phyloP scores from a whole-genome alignment of 2,113 vertebrate genomes.

The Stegastes partitus region DNA sequence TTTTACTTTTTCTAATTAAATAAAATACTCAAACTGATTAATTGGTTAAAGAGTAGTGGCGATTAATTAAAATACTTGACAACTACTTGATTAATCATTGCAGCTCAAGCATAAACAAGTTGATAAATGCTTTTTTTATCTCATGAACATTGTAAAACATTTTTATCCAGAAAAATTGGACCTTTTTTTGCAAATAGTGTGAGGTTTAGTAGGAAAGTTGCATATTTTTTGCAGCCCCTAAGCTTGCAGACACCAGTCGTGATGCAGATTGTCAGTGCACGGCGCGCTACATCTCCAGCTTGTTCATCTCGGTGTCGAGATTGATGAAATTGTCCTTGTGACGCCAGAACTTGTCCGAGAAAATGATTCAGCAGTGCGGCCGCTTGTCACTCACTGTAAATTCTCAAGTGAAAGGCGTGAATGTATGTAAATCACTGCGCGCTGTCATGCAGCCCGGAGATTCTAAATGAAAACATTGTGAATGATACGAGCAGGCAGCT shows the following conservation, averaged over 20 bases:
- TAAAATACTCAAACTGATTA: too few species aligned
- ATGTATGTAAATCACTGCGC: conserved; percentile 10
- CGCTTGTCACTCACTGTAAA: not conserved
- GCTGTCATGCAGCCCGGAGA: not conserved
- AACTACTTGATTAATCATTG: too few species aligned
- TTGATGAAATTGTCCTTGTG: not conserved
- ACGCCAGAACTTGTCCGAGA: not conserved
- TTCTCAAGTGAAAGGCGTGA: not conserved
- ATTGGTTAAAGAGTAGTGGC: too few species aligned
- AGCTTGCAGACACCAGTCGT: not conserved
- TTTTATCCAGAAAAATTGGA: too few species aligned
- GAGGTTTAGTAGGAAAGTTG: too few species aligned
- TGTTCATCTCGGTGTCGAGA: not conserved
- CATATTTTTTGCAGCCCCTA: not conserved
- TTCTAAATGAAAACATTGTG: conserved; percentile 33
- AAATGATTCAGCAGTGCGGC: conserved; percentile 10
- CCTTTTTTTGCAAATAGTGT: too few species aligned
- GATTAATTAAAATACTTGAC: too few species aligned
- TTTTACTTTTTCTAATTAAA: too few species aligned
- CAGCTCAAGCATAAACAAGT: too few species aligned
- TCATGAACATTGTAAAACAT: too few species aligned
- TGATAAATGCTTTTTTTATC: too few species aligned
- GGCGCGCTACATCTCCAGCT: not conserved
- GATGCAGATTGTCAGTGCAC: not conserved
- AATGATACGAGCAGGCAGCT: conserved; percentile 20